phyloP scores from a whole-genome alignment of 92 coral and sea anemone genomes.

The Montipora capitata region DNA sequence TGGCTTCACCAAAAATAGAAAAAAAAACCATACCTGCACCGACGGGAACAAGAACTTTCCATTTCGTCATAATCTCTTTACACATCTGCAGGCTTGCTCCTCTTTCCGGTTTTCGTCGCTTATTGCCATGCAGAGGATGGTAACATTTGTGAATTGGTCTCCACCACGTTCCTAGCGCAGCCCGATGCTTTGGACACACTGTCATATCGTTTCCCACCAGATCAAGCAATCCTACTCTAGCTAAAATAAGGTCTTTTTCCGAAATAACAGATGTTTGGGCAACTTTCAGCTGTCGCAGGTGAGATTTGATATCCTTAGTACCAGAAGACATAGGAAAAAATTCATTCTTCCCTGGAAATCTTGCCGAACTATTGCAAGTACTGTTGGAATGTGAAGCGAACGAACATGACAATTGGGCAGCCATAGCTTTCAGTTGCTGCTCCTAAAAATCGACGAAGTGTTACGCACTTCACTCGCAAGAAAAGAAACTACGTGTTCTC shows the following conservation, averaged over 20 bases:
- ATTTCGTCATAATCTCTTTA: not conserved
- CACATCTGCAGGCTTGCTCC: constrained; percentile 11
- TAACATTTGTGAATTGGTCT: constrained; percentile 5
- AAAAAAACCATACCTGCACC: not conserved
- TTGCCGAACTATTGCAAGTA: no score
- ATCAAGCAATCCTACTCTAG: not conserved
- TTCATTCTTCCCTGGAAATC: no score
- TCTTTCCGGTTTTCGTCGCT: constrained; percentile 2
- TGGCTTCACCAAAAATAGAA: not conserved
- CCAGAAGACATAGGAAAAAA: no score
- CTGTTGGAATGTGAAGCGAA: no score
- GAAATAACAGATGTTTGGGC: not conserved
- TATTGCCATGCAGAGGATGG: not conserved
- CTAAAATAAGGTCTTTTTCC: not conserved
- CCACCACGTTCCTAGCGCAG: constrained; percentile 8
- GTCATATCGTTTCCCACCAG: not conserved
- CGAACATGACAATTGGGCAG: no score
- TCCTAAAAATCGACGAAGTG: no score
- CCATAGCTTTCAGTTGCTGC: no score
- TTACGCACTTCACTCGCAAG: no score
- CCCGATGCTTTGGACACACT: not conserved
- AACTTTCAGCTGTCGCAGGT: not conserved
- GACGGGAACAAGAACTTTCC: constrained; percentile 13
- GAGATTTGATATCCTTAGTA: not conserved
- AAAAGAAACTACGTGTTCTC: no score